Conservation (phyloP, 2,888 invertebrate genomes). For the Orchestes rusci region DNA sequence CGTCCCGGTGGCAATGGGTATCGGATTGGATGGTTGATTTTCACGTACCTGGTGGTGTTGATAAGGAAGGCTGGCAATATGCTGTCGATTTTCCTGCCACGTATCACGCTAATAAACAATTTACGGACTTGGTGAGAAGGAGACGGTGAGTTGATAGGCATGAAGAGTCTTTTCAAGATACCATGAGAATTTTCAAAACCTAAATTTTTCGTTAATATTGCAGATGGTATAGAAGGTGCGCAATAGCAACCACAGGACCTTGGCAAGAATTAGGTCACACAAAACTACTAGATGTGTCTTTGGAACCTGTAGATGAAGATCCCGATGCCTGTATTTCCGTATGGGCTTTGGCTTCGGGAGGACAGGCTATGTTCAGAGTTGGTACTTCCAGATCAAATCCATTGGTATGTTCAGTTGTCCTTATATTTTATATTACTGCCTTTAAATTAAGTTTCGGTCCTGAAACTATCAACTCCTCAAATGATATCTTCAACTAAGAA, state of each 20-base stretch:
- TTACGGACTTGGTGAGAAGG: constrained; percentile 80
- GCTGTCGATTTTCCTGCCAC: constrained; percentile 85
- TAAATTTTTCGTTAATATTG: neutral
- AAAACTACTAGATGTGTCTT: constrained; percentile 70
- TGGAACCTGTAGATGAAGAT: constrained; percentile 44
- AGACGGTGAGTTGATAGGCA: constrained; percentile 29
- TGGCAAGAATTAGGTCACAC: constrained; percentile 86
- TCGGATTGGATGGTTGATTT: constrained; percentile 93
- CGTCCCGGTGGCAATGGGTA: constrained; percentile 85
- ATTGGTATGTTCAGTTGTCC: no score
- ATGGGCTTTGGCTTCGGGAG: constrained; percentile 82
- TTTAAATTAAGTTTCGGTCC: no score
- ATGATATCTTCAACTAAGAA: no score
- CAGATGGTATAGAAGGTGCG: constrained; percentile 52
- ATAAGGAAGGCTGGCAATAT: constrained; percentile 92
- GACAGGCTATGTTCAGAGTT: constrained; percentile 75
- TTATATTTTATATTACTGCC: no score
- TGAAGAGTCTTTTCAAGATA: no score
- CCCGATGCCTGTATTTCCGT: constrained; percentile 51
- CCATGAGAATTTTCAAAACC: no score
- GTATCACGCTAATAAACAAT: constrained; percentile 77
- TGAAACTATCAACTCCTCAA: no score
- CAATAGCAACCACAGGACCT: constrained; percentile 75
- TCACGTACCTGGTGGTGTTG: constrained; percentile 81
- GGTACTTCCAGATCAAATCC: constrained; percentile 70